Evolutionary conservation across 2,888 invertebrate species (phyloP).

Genomic region (Eristalinus aeneus): DNA sequence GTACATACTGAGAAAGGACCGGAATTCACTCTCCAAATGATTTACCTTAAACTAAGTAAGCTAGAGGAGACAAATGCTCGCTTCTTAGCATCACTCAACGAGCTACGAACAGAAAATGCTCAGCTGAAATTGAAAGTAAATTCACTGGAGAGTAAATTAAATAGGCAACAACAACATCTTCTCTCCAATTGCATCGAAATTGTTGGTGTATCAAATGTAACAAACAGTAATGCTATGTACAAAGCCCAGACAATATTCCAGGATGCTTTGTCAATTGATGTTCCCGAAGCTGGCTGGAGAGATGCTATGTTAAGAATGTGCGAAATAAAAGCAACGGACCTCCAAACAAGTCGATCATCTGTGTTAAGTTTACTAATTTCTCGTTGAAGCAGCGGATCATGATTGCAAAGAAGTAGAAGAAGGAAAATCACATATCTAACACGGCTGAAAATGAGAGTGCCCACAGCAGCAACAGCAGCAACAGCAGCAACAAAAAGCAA

Average conservation of each 20-base stretch:
- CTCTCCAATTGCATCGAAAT: neutral
- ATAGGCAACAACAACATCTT: neutral
- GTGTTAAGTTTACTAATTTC: neutral
- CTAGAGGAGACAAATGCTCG: no score
- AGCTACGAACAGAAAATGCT: neutral
- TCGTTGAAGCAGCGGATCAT: neutral
- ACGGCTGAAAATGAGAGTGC: neutral
- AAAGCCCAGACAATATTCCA: neutral
- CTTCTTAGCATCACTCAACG: neutral
- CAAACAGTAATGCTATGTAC: neutral
- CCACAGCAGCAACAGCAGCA: neutral
- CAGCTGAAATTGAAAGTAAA: neutral
- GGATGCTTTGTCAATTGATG: neutral
- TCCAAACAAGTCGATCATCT: neutral
- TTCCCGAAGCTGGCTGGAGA: neutral
- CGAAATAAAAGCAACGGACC: neutral
- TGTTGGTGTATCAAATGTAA: neutral
- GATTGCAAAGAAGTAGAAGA: neutral
- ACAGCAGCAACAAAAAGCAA: neutral
- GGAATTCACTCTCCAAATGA: no score
- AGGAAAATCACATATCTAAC: neutral
- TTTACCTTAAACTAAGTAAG: no score
- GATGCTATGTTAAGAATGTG: neutral
- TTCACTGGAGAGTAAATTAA: neutral
- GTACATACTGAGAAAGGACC: neutral